Evolutionary conservation across 2,797 vertebrate genomes (phyloP), one percentile per base, ranked within the genome.

Genomic region (Stomatorhinus walkeri): DNA sequence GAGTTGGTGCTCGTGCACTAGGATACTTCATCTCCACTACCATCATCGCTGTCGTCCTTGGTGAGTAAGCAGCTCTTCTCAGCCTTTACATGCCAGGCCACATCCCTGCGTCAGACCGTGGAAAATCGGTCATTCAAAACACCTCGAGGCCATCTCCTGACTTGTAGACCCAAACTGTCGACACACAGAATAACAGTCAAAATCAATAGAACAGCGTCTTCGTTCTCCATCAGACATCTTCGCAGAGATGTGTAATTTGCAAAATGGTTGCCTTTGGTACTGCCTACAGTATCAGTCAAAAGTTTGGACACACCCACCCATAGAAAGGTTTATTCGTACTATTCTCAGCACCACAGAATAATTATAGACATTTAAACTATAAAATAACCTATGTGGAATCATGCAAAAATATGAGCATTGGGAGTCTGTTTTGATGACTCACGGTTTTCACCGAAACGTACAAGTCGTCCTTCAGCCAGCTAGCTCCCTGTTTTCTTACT

Each of bases 1-100:
- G 95, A 91, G 79, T 90, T 24, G 81, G 90, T 7, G 56, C 85
- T 6, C 36, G 88, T 7, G 88, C 81, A 0, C 4, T 89, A 9
- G 10, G 48, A 10, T 90, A 88, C 79, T 89, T 79, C 88, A n/a
- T 90, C 56, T 88, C 87, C 79, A 90, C 90, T 14, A 90, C 88
- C 5, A 32, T 85, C 19, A 89, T 68, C 0, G 90, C 90, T 8
- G 61, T 76, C 40, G 9, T 61, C 14, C 87, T 90, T 43, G 90
- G 90, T 90, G 72, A 86, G 85, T 48, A 24, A 88, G 72, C 19
- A 2, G 2, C 10, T 46, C 4, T 10, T 48, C 32, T 9, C 8
- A 46, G 14, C 16, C 85, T 9, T 36, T 22, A 19, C 83, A 85
- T 1, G 3, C 24, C 51, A 32, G 22, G 46, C 84, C 5, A 24